Evolutionary conservation across 2,113 vertebrate genomes (phyloP).

Genomic region (Crotalus viridis): DNA sequence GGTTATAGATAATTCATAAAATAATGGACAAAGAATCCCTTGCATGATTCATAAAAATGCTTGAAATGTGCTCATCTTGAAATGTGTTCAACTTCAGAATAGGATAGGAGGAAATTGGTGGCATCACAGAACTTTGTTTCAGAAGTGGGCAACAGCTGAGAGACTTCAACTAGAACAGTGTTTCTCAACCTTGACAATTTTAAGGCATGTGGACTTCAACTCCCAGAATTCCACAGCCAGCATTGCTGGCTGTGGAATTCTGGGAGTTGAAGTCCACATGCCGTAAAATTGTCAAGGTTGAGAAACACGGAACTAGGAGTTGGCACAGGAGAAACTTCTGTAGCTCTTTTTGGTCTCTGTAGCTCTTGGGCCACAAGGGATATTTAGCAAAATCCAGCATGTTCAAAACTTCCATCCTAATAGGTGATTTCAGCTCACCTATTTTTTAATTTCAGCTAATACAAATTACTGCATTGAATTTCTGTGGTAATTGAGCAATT

Average conservation of each 20-base stretch:
- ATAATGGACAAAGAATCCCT: background rate
- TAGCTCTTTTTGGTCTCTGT: background rate
- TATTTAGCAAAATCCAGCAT: background rate
- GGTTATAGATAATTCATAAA: background rate
- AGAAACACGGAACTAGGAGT: background rate
- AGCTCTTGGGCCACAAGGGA: background rate
- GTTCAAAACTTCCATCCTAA: background rate
- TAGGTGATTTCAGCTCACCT: background rate
- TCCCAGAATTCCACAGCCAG: too few species aligned
- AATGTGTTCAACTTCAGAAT: background rate
- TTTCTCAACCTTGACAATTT: too few species aligned
- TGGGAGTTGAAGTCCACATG: too few species aligned
- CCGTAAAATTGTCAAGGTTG: too few species aligned
- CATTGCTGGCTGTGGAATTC: too few species aligned
- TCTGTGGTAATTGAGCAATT: background rate
- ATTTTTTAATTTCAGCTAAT: background rate
- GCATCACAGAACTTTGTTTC: background rate
- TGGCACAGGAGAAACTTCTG: background rate
- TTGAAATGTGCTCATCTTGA: background rate
- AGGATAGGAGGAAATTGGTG: background rate
- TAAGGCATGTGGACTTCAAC: too few species aligned
- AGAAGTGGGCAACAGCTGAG: background rate
- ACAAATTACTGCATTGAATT: background rate
- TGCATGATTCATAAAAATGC: background rate
- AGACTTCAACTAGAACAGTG: background rate